phyloP scores from a whole-genome alignment of 2,888 invertebrate genomes.

The Tiliacea citrago region DNA sequence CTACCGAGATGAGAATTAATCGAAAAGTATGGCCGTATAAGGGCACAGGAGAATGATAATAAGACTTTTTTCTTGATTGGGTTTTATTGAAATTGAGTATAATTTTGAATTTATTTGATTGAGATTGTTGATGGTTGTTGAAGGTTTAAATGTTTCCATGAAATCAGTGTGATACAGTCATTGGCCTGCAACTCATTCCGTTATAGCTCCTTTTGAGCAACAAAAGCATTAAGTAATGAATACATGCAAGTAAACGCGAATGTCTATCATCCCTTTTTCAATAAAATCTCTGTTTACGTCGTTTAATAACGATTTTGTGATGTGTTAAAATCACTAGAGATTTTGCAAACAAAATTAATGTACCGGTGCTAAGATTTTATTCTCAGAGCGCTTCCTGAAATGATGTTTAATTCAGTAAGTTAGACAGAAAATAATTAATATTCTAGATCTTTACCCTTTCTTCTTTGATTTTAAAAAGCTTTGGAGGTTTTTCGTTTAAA shows the following conservation, averaged over 20 bases:
- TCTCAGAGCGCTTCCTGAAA: not conserved
- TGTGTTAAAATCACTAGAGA: too few species aligned
- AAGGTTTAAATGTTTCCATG: too few species aligned
- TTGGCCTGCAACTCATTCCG: not conserved
- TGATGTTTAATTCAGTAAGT: conserved; percentile 18
- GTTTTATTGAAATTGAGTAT: not conserved
- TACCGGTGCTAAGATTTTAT: not conserved
- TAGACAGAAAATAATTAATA: conserved; percentile 38
- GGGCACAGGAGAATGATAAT: too few species aligned
- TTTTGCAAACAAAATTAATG: too few species aligned
- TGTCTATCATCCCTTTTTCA: too few species aligned
- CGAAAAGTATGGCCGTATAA: too few species aligned
- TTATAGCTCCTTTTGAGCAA: not conserved
- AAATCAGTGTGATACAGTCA: too few species aligned
- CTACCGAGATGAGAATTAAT: too few species aligned
- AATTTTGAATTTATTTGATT: not conserved
- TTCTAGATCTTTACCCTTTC: conserved; percentile 28
- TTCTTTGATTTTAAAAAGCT: too few species aligned
- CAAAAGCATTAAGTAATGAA: not conserved
- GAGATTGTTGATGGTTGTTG: not conserved
- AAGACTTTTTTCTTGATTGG: not conserved
- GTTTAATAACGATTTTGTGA: not conserved
- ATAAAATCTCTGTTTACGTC: not conserved
- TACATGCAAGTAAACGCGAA: not conserved
- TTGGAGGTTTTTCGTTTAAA: too few species aligned